These are phyloP conservation scores for Mythimna loreyi DNA, from an alignment of 2,888 invertebrate species.

Conservation along the genomic window DNA sequence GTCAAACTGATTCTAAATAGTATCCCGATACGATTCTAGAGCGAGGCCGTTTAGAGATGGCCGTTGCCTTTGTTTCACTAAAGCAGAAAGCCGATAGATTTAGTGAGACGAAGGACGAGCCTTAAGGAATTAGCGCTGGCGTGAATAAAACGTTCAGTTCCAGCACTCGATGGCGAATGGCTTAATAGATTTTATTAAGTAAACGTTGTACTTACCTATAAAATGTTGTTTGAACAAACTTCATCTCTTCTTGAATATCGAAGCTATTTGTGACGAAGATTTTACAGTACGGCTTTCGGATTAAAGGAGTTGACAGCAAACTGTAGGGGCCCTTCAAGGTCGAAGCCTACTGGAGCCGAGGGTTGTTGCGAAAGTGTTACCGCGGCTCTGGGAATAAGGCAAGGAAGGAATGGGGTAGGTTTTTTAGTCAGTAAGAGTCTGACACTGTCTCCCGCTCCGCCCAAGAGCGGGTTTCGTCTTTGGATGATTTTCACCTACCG, in stretches of 20 bases:
- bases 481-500: no score
- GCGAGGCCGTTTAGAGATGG: slow-evolving; percentile 55
- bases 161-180: slow-evolving; percentile 41
- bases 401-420: no score
- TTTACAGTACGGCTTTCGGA: no score
- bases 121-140: slow-evolving; percentile 66
- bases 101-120: slow-evolving; percentile 58
- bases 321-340: no score
- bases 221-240: slow-evolving; percentile 52
- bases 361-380: no score
- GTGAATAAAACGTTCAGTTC: slow-evolving; percentile 64
- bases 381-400: no score
- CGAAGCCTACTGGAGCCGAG: no score
- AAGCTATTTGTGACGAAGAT: slow-evolving; percentile 43
- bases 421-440: no score
- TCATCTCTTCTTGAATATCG: slow-evolving; percentile 24
- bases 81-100: slow-evolving; percentile 70
- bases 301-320: no score
- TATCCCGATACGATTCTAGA: slow-evolving; percentile 41
- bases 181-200: slow-evolving; percentile 57
- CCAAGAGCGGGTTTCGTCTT: no score
- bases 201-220: slow-evolving; percentile 28
- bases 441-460: no score
- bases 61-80: slow-evolving; percentile 62
- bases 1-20: slow-evolving; percentile 51